These are phyloP conservation scores for Ophion slaviceki DNA, from an alignment of 2,888 invertebrate species.

Conservation along the genomic window DNA sequence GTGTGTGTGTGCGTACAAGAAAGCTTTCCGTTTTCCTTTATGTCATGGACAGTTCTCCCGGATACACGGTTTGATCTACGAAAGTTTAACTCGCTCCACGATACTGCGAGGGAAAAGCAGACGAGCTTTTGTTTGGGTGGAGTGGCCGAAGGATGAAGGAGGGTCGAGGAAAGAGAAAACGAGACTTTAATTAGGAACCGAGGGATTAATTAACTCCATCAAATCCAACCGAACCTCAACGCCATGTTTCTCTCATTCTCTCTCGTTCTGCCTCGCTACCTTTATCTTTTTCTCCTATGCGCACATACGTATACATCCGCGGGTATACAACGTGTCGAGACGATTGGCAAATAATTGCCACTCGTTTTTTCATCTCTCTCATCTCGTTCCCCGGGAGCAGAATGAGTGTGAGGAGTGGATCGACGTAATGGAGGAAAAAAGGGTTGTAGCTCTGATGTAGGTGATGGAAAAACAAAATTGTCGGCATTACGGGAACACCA, in stretches of 20 bases:
- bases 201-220: conserved; percentile 80
- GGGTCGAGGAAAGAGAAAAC: conserved; percentile 67
- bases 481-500: not conserved
- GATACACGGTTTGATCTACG: conserved; percentile 79
- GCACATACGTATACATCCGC: not conserved
- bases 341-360: conserved; percentile 70
- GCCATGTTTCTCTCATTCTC: not conserved
- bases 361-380: conserved; percentile 59
- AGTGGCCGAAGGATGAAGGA: conserved; percentile 33
- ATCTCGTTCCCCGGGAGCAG: conserved; percentile 3
- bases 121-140: conserved; percentile 50
- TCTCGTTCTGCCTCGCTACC: not conserved
- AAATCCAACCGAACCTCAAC: conserved; percentile 73
- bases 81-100: conserved; percentile 73
- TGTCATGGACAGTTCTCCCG: conserved; percentile 74
- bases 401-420: not conserved
- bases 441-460: not conserved
- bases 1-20: conserved; percentile 14
- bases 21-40: conserved; percentile 37
- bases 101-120: conserved; percentile 42
- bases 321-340: conserved; percentile 41
- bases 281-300: conserved; percentile 16
- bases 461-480: not conserved
- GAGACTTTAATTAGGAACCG: conserved; percentile 77
- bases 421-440: conserved; percentile 33